A percentile compares a stretch with the other conserved stretches of the same genome.
phyloP scores from a whole-genome alignment of 2,888 invertebrate species.

The Spisula subtruncata region DNA sequence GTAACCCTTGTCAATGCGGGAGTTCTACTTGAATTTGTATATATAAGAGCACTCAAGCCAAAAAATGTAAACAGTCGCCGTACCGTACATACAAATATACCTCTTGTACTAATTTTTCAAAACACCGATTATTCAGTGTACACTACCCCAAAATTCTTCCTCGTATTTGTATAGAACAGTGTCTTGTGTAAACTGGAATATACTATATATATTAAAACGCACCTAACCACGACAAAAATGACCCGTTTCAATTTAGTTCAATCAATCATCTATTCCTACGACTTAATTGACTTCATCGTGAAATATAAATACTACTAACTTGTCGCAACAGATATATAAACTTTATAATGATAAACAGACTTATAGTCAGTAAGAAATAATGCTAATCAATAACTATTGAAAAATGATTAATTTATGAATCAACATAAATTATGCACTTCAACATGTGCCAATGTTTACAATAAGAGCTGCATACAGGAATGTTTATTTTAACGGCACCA shows the following conservation, averaged over 20 bases:
- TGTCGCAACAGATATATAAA: conserved; percentile 9
- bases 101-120: conserved; percentile 11
- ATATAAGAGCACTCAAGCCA: not conserved
- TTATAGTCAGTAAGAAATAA: not conserved
- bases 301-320: not conserved
- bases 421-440: no score
- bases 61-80: conserved; percentile 15
- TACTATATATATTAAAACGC: not conserved
- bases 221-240: conserved; percentile 9
- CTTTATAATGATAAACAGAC: not conserved
- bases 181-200: not conserved
- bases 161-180: not conserved
- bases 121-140: not conserved
- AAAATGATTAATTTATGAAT: no score
- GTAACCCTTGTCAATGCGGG: not conserved
- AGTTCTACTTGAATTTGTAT: not conserved
- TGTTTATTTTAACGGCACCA: no score
- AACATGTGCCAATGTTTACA: no score
- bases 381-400: conserved; percentile 16
- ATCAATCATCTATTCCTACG: not conserved
- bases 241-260: not conserved
- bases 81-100: not conserved
- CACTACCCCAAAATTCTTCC: conserved; percentile 13
- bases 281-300: not conserved
- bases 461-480: no score